Percentiles rank a stretch among this genome's conserved stretches.
Conservation (phyloP, 92 coral and sea anemone species). For the Nematostella vectensis region DNA sequence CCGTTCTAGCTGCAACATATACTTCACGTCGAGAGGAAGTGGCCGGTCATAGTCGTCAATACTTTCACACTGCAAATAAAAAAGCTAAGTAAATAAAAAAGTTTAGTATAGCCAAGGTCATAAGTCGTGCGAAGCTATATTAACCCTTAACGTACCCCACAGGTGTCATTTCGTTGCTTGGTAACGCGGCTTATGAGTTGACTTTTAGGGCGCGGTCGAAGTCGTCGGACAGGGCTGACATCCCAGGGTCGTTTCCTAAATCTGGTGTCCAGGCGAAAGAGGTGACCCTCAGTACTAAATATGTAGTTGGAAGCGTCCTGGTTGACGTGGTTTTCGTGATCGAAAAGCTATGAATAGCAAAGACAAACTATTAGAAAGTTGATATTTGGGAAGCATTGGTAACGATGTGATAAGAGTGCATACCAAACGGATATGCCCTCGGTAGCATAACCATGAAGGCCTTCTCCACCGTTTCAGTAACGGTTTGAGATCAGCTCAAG, state of each 20-base stretch:
- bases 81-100: background rate
- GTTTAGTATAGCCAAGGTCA: too few species aligned
- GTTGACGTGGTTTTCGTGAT: constrained; percentile 80
- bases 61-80: constrained; percentile 61
- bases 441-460: too few species aligned
- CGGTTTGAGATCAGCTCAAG: too few species aligned
- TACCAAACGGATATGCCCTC: background rate
- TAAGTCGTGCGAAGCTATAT: too few species aligned
- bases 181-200: constrained; percentile 14
- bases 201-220: constrained; percentile 6
- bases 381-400: too few species aligned
- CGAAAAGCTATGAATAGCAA: constrained; percentile 54
- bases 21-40: constrained; percentile 69
- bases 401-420: background rate
- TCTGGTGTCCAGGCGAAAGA: constrained; percentile 65
- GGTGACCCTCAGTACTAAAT: constrained; percentile 93
- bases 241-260: constrained; percentile 56
- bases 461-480: too few species aligned
- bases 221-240: constrained; percentile 21
- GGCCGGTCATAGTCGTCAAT: constrained; percentile 57
- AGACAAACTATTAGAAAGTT: background rate
- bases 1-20: constrained; percentile 67
- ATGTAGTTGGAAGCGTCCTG: constrained; percentile 93
- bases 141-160: constrained; percentile 56
- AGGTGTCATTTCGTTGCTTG: constrained; percentile 51